Conservation (phyloP, 2,113 vertebrate genomes). For the Corythornis vintsioides region DNA sequence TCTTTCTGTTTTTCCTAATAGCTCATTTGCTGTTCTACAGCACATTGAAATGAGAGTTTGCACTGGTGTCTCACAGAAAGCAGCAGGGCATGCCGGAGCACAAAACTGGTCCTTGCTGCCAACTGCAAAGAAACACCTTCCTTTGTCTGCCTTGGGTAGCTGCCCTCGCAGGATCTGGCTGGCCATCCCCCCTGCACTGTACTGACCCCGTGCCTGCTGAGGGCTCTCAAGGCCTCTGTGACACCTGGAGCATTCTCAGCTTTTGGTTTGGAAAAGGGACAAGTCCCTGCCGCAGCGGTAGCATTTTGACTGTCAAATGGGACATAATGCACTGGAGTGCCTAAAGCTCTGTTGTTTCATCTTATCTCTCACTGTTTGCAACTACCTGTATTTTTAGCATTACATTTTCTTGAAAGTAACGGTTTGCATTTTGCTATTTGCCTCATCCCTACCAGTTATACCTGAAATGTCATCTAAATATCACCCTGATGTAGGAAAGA, state of each 20-base stretch:
- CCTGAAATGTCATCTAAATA: constrained; percentile 65
- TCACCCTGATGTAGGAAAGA: background rate
- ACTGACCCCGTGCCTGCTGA: too few relatives aligned
- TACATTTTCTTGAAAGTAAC: constrained; percentile 30
- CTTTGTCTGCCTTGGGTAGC: background rate
- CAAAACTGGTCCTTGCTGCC: background rate
- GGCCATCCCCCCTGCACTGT: background rate
- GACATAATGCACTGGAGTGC: background rate
- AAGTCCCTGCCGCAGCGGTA: background rate
- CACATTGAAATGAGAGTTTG: background rate
- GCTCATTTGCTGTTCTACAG: constrained; percentile 21
- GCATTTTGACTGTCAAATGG: background rate
- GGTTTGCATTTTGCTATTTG: constrained; percentile 51
- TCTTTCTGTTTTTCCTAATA: background rate
- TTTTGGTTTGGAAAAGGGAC: background rate
- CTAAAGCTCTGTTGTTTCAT: background rate
- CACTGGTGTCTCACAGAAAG: background rate
- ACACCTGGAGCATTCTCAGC: background rate
- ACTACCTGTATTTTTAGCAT: background rate
- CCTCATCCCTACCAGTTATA: constrained; percentile 30
- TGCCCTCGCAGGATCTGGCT: background rate
- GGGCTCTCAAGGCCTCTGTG: background rate
- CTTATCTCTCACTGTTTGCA: constrained; percentile 4
- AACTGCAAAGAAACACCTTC: background rate
- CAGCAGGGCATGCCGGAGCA: background rate